Conservation (phyloP, 2,113 vertebrate species). For the Aptenodytes patagonicus region DNA sequence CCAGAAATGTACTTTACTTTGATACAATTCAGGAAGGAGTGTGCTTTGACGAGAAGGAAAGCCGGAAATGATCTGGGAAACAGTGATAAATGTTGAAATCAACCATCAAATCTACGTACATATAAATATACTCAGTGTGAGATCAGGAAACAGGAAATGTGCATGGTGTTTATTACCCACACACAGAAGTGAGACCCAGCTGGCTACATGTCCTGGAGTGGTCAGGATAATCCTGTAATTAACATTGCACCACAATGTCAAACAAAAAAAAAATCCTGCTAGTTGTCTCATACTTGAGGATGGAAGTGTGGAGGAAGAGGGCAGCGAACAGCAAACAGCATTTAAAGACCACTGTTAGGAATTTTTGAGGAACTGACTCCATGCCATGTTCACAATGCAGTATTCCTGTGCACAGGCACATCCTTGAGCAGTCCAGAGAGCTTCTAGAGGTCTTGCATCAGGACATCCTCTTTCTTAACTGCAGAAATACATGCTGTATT, state of each 20-base stretch:
- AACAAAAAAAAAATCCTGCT: background rate
- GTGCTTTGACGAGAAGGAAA: conserved; percentile 18
- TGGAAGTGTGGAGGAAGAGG: background rate
- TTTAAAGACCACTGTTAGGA: background rate
- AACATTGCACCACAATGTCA: background rate
- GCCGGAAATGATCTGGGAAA: conserved; percentile 18
- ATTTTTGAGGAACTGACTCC: background rate
- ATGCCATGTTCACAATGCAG: background rate
- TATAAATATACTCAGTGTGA: conserved; percentile 30
- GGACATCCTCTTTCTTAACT: background rate
- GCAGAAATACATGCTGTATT: background rate
- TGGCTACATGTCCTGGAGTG: background rate
- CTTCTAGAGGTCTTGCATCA: background rate
- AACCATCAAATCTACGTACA: background rate
- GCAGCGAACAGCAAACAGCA: background rate
- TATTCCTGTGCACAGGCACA: background rate
- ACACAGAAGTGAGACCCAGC: background rate
- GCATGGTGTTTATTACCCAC: background rate
- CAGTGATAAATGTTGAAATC: conserved; percentile 47
- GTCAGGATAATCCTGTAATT: conserved; percentile 20
- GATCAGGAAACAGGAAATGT: conserved; percentile 60
- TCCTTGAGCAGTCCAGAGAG: rapidly evolving
- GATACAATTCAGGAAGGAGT: conserved; percentile 32
- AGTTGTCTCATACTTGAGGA: background rate
- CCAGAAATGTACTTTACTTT: conserved; percentile 43